Percentiles rank a stretch among this genome's conserved stretches.
Conservation (phyloP, 2,113 vertebrate genomes). For the Struthidea cinerea region DNA sequence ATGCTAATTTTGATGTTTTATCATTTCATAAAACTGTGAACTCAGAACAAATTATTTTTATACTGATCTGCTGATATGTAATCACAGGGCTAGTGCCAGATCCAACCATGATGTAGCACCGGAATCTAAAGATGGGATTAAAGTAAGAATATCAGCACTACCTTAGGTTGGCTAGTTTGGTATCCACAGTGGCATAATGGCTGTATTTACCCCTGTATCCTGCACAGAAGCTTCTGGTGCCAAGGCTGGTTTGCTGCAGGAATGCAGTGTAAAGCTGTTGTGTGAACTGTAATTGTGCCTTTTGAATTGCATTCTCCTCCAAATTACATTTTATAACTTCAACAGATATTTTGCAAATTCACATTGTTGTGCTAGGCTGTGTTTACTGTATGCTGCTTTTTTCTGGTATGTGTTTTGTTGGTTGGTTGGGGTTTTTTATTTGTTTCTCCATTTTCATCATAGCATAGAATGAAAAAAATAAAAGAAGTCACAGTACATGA, state of each 20-base stretch:
- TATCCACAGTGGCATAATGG: neutral
- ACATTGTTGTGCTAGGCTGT: neutral
- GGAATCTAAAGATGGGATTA: neutral
- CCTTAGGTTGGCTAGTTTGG: neutral
- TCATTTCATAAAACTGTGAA: conserved; percentile 50
- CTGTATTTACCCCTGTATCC: neutral
- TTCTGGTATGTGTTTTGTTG: accelerated
- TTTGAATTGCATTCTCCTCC: neutral
- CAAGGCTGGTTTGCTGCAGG: neutral
- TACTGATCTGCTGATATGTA: neutral
- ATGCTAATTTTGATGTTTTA: conserved; percentile 63
- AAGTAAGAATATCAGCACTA: neutral
- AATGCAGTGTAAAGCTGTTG: neutral
- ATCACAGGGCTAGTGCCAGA: conserved; percentile 5
- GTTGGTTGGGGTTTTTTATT: neutral
- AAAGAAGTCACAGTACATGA: neutral
- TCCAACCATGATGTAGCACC: neutral
- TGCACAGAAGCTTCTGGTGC: neutral
- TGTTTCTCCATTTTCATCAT: neutral
- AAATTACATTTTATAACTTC: neutral
- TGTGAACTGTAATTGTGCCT: neutral
- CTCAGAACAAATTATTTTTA: conserved; percentile 53
- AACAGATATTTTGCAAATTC: neutral
- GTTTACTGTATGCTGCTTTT: neutral
- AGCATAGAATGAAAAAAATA: neutral